These are phyloP conservation scores for Poeciliopsis occidentalis DNA, from an alignment of 2,113 vertebrate species.

Conservation along the genomic window DNA sequence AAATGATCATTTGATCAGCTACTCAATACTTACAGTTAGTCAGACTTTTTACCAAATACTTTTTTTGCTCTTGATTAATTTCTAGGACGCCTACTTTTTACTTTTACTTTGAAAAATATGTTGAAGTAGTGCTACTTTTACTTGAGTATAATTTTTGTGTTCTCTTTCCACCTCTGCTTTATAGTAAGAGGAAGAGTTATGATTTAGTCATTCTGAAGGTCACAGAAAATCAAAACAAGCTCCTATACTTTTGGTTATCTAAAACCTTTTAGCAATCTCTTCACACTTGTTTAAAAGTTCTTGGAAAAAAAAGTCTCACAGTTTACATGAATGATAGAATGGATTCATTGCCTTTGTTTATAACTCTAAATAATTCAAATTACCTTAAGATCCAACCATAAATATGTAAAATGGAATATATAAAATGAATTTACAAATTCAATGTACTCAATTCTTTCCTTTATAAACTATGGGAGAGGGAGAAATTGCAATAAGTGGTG, in stretches of 20 bases:
- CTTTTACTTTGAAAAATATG: no score
- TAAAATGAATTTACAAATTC: neutral
- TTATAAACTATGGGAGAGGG: no score
- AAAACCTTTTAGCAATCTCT: neutral
- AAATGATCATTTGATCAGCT: no score
- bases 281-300: neutral
- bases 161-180: neutral
- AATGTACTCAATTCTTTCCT: no score
- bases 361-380: neutral
- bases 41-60: no score
- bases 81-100: no score
- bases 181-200: slow-evolving; percentile 12
- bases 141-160: no score
- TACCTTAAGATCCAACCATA: neutral
- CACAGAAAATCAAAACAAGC: neutral
- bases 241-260: slow-evolving; percentile 29
- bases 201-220: slow-evolving; percentile 24
- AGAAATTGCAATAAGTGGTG: no score
- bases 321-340: neutral
- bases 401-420: neutral
- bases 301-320: neutral
- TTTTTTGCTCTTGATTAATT: no score
- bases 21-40: no score
- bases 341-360: neutral
- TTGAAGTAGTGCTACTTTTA: no score